Base-by-base conservation (phyloP, 2,888 invertebrate genomes). In the Chironomus tentans region DNA sequence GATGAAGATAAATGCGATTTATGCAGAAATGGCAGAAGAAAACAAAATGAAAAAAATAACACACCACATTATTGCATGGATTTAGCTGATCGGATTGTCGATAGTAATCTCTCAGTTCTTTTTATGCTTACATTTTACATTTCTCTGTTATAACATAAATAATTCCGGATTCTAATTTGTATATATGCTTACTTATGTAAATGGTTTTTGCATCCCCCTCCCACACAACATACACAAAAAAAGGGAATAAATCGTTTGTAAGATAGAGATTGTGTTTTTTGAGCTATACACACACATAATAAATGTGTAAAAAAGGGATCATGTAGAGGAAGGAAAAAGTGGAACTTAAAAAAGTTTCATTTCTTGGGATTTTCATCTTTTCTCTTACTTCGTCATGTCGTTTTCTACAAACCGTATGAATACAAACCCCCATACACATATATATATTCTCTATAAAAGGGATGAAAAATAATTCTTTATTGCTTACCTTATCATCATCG, bases 401-500 rank as follows among this genome's bases (percentile, higher is more conserved):
- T 38, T 2, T n/a, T 38, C 10, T 38, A 38, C 38, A 38, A 38
- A 38, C 38, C 38, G 38, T 38, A 38, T 38, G 38, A 38, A 38
- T 38, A 38, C 38, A 38, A 38, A 38, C 7, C 38, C 38, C 38
- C 38, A 38, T 38, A 38, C 10, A 10, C 38, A 38, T 38, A 10
- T 38, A 38, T 38, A 38, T n/a, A 62, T 62, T 22, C 15, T 15
- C 1, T 22, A 21, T 15, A 38, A n/a, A 50, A 71, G 18, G 56
- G 56, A 71, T 15, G 24, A 28, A 61, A 28, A 70, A 70, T 38
- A 38, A 38, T 10, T 13, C 38, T 68, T 76, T 68, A 69, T 76
- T 69, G 76, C 91, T 88, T 87, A 92, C 93, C 93, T 93, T 93
- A 87, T 92, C 93, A 86, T 93, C 93, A 87, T 92, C 92, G 86